Evolutionary conservation across 92 coral and sea anemone genomes (phyloP).

Genomic region (Muricea muricata): DNA sequence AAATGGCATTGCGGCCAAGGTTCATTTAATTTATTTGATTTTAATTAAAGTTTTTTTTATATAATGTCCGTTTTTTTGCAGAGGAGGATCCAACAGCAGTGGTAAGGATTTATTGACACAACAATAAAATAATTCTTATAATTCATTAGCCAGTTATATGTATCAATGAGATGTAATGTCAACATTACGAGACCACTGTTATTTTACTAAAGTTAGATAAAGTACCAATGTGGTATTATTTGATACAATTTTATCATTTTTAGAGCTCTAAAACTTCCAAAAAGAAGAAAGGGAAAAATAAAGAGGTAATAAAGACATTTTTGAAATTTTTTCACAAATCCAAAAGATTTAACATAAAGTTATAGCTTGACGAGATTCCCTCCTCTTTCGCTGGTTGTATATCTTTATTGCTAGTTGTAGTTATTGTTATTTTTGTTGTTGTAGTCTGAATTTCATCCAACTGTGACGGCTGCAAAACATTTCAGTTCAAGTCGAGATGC

Average conservation of each 20-base stretch:
- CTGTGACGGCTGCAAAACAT: slow-evolving; percentile 27
- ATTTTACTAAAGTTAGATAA: too few species aligned
- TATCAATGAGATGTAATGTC: too few species aligned
- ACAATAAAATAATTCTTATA: not conserved
- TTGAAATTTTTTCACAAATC: too few species aligned
- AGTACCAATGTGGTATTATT: too few species aligned
- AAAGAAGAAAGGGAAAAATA: slow-evolving; percentile 31
- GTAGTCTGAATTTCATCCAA: slow-evolving; percentile 32
- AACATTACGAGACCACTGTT: too few species aligned
- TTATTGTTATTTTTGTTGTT: not conserved
- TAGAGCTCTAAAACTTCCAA: slow-evolving; percentile 25
- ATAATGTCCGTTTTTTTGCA: not conserved
- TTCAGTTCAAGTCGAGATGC: slow-evolving; percentile 33
- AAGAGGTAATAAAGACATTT: slow-evolving; percentile 15
- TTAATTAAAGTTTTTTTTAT: not conserved
- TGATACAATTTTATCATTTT: not conserved
- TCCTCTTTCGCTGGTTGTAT: too few species aligned
- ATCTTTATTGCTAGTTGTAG: not conserved
- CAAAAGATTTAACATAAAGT: too few species aligned
- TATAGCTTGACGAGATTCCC: too few species aligned
- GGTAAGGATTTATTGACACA: not conserved
- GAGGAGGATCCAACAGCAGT: slow-evolving; percentile 21
- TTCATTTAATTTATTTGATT: too few species aligned
- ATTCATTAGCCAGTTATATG: too few species aligned
- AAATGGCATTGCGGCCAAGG: too few species aligned